Evolutionary conservation across 2,797 vertebrate genomes (phyloP), one percentile per base, ranked within the genome.

Genomic region (Paguma larvata): DNA sequence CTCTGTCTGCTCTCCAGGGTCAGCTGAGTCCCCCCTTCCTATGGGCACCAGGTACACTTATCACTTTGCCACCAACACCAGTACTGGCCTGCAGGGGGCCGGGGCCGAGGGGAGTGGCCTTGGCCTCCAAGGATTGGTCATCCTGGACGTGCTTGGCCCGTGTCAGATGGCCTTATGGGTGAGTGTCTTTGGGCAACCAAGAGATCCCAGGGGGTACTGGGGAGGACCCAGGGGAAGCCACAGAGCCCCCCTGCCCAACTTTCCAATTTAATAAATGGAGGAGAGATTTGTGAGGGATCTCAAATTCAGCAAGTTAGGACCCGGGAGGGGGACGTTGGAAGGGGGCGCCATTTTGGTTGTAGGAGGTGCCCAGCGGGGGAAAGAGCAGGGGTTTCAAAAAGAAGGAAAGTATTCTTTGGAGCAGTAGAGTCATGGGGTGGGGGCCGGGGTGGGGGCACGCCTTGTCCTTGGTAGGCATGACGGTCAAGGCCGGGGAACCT

Each of bases 81-180:
- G 95, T 94, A 99, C 99, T 4, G 98, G 98, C 89, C 98, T 99
- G 70, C 98, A 99, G 70, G 99, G 98, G 87, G 97, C 98, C 2
- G 97, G 32, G 21, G 86, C 92, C 67, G 99, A 98, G 80, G 98
- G 98, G 83, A 99, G 98, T 63, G 98, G 99, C 63, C 96, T 99
- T 80, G 98, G 98, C 87, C 97, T 99, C 91, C 99, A 99, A 97
- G 99, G 99, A 88, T 98, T 99, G 91, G 99, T 99, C 82, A 98
- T 99, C 89, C 98, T 99, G 2, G 98, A 99, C 3, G 98, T 98
- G 7, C 27, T 99, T 84, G 99, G 99, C 85, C 99, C 98, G 15
- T 99, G 99, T 98, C 98, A 99, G 34, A 98, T 98, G 98, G 98
- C 99, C 98, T 98, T 99, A 97, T 84, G 94, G 98, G 99, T 99